Percentiles rank a stretch among this genome's conserved stretches.
Evolutionary conservation across 2,888 invertebrate genomes (phyloP).

Genomic region (Synergus itoensis): DNA sequence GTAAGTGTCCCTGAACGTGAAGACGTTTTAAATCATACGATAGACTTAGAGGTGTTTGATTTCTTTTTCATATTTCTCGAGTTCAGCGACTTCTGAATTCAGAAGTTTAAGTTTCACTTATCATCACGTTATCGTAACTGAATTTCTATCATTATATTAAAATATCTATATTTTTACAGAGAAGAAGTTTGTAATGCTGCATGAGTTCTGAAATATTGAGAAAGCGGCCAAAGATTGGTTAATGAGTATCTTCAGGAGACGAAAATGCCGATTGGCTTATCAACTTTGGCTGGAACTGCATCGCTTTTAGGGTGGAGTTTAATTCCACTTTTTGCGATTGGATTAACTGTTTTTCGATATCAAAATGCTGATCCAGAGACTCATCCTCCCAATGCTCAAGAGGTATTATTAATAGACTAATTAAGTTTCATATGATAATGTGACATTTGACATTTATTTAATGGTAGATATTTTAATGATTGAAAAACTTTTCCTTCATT

Average conservation of each 20-base stretch:
- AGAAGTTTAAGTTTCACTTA: neutral
- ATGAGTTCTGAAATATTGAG: neutral
- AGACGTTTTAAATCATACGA: neutral
- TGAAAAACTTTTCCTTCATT: neutral
- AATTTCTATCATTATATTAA: neutral
- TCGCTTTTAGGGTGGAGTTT: conserved; percentile 84
- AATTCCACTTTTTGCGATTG: conserved; percentile 89
- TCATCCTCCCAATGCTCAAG: conserved; percentile 84
- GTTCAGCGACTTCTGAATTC: neutral
- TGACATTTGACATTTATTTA: neutral
- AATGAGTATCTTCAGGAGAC: conserved; percentile 52
- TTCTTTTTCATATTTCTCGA: neutral
- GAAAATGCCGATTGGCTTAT: conserved; percentile 78
- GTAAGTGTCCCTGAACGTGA: conserved; percentile 44
- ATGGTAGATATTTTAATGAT: neutral
- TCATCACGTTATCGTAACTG: neutral
- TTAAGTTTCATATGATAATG: neutral
- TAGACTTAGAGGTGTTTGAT: neutral
- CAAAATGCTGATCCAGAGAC: conserved; percentile 90
- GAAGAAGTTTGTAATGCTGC: neutral
- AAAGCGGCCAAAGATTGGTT: neutral
- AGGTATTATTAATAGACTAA: conserved; percentile 79
- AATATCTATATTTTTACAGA: neutral
- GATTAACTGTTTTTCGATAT: conserved; percentile 90
- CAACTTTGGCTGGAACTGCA: conserved; percentile 74